These are phyloP conservation scores for Lysiphlebus fabarum DNA, from an alignment of 1,140 invertebrate genomes.

Conservation along the genomic window DNA sequence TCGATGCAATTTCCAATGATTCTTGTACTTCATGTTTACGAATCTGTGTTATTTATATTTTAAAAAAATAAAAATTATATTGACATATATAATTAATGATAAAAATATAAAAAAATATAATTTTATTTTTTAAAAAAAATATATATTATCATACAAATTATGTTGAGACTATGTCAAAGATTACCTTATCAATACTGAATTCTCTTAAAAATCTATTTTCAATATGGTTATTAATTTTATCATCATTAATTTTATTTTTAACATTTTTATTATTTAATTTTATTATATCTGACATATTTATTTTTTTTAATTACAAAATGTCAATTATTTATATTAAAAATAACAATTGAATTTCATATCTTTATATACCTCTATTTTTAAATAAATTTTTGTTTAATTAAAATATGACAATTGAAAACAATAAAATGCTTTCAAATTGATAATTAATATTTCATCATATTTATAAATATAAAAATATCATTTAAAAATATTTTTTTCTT, in stretches of 20 bases:
- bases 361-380: too few relatives aligned
- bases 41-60: conserved; percentile 21
- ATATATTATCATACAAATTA: too few relatives aligned
- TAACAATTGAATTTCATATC: too few relatives aligned
- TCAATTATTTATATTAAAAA: not conserved
- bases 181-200: conserved; percentile 22
- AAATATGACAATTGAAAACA: too few relatives aligned
- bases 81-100: conserved; percentile 8
- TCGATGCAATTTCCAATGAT: conserved; percentile 22
- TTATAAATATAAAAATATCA: too few relatives aligned
- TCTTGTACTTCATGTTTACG: conserved; percentile 22
- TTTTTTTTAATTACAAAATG: not conserved
- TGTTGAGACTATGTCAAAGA: not conserved
- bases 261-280: not conserved
- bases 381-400: too few relatives aligned
- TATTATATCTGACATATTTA: not conserved
- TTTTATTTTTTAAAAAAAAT: not conserved
- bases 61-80: too few relatives aligned
- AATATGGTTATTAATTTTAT: not conserved
- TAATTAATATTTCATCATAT: too few relatives aligned
- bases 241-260: not conserved
- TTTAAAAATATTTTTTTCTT: too few relatives aligned
- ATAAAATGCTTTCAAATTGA: too few relatives aligned
- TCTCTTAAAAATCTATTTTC: conserved; percentile 12
- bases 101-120: conserved; percentile 7